Percentiles rank a stretch among this genome's conserved stretches.
Evolutionary conservation across 2,888 invertebrate species (phyloP).

Genomic region (Agapetus fuscipes): DNA sequence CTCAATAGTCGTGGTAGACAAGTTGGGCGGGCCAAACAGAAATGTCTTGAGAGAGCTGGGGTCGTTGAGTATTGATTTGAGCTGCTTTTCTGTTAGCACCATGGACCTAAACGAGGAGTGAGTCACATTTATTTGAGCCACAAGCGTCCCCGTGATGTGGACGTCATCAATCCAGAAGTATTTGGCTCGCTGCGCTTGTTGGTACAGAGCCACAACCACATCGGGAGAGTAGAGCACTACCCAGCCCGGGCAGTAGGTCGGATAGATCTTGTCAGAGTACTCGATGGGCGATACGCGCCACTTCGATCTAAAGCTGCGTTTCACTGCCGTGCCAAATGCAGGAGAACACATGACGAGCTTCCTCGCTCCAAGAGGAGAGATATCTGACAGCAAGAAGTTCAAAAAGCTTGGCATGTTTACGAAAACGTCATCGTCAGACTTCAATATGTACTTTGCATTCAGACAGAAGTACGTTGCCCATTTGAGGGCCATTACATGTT

Average conservation of each 20-base stretch:
- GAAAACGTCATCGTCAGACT: constrained; percentile 70
- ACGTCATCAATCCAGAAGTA: constrained; percentile 72
- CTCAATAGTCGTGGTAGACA: constrained; percentile 37
- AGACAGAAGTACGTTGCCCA: constrained; percentile 66
- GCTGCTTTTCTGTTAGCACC: constrained; percentile 30
- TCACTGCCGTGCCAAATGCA: constrained; percentile 38
- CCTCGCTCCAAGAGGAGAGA: constrained; percentile 51
- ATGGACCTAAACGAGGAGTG: constrained; percentile 42
- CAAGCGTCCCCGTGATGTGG: constrained; percentile 55
- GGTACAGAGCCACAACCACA: constrained; percentile 42
- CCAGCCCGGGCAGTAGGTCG: constrained; percentile 67
- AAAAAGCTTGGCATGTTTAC: constrained; percentile 57
- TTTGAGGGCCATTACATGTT: constrained; percentile 73
- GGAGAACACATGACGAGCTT: constrained; percentile 57
- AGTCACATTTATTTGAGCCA: constrained; percentile 44
- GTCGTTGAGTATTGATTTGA: constrained; percentile 26
- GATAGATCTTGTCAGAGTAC: constrained; percentile 54
- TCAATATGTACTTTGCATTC: constrained; percentile 56
- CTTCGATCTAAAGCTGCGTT: constrained; percentile 58
- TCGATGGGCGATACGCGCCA: constrained; percentile 66
- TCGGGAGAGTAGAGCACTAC: constrained; percentile 50
- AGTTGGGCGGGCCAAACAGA: constrained; percentile 46
- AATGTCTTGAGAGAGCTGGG: constrained; percentile 33
- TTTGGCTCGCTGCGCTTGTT: constrained; percentile 43
- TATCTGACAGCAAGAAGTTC: constrained; percentile 44